Evolutionary conservation across 2,797 vertebrate genomes (phyloP).

Genomic region (Leptodactylus fallax): DNA sequence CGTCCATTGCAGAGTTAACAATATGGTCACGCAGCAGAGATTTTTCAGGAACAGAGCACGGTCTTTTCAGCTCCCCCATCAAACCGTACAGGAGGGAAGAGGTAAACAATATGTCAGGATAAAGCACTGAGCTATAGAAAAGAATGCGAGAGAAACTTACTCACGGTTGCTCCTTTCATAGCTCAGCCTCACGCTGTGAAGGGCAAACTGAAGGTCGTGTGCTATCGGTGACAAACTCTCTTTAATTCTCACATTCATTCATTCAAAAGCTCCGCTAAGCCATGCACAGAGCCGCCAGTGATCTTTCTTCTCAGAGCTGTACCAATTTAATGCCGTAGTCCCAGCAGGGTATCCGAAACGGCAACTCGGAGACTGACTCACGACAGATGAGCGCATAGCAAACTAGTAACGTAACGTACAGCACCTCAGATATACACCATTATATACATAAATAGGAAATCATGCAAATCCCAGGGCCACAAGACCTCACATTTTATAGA

Average conservation of each 20-base stretch:
- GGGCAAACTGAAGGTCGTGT: conserved; percentile 52
- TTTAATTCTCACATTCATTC: conserved; percentile 53
- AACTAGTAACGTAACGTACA: not conserved
- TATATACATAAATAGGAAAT: not conserved
- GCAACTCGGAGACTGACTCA: not conserved
- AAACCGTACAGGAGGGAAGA: conserved; percentile 47
- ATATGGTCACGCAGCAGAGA: conserved; percentile 44
- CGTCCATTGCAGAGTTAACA: not conserved
- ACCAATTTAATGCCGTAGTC: conserved; percentile 28
- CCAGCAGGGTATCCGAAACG: conserved; percentile 17
- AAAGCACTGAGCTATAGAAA: conserved; percentile 42
- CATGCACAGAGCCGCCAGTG: conserved; percentile 19
- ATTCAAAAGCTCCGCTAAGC: conserved; percentile 29
- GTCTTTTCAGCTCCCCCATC: conserved; percentile 27
- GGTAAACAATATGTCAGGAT: conserved; percentile 54
- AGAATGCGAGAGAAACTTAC: conserved; percentile 50
- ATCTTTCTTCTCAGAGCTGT: conserved; percentile 32
- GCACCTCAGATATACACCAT: not conserved
- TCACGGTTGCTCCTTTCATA: conserved; percentile 50
- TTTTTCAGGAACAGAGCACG: conserved; percentile 2
- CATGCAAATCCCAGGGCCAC: conserved; percentile 1
- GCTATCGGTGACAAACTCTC: conserved; percentile 37
- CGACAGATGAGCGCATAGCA: not conserved
- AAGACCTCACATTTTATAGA: not conserved
- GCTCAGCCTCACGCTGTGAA: conserved; percentile 56